Conservation (phyloP, 2,797 vertebrate genomes). For the Yasuhikotakia modesta region DNA sequence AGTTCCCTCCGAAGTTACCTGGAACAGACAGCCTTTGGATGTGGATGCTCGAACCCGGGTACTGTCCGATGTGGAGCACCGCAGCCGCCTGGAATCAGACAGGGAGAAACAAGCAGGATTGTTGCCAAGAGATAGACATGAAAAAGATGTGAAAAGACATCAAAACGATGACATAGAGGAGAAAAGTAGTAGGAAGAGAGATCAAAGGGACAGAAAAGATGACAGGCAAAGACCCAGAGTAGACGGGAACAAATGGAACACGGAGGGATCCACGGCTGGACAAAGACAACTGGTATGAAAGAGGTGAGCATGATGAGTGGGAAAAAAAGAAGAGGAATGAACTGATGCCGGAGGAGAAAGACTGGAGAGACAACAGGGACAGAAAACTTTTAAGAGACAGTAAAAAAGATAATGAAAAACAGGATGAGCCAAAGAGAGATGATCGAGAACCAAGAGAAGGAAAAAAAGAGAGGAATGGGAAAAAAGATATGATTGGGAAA, state of each 20-base stretch:
- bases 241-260: slow-evolving; percentile 17
- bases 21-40: slow-evolving; percentile 79
- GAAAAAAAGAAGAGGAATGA: slow-evolving; percentile 51
- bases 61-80: slow-evolving; percentile 63
- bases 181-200: slow-evolving; percentile 22
- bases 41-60: slow-evolving; percentile 74
- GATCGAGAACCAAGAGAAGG: slow-evolving; percentile 50
- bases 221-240: slow-evolving; percentile 55
- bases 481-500: too few species aligned
- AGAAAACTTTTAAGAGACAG: slow-evolving; percentile 14
- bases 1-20: slow-evolving; percentile 68
- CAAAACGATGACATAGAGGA: slow-evolving; percentile 69
- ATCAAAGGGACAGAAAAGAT: slow-evolving; percentile 52
- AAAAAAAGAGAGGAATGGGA: slow-evolving; percentile 32
- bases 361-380: slow-evolving; percentile 52
- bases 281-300: slow-evolving; percentile 51
- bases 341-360: slow-evolving; percentile 43
- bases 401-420: slow-evolving; percentile 42
- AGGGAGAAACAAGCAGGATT: slow-evolving; percentile 63
- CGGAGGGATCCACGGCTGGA: slow-evolving; percentile 12
- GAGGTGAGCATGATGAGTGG: slow-evolving; percentile 17
- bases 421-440: slow-evolving; percentile 50
- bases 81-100: slow-evolving; percentile 68
- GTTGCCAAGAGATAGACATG: slow-evolving; percentile 61
- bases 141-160: slow-evolving; percentile 65